Base-by-base conservation (phyloP, 2,113 vertebrate genomes). In the Cryptotis parvus region DNA sequence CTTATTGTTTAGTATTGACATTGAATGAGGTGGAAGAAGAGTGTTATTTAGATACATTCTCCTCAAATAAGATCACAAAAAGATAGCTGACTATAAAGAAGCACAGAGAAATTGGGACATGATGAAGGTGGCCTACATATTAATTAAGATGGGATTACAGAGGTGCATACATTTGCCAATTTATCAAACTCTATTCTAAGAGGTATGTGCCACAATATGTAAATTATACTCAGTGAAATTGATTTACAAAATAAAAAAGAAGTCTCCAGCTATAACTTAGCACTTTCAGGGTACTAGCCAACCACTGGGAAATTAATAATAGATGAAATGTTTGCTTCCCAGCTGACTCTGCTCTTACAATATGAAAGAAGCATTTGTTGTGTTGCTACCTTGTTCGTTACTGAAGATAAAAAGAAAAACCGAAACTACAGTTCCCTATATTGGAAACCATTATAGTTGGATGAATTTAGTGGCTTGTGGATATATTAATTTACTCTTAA, bases 221-320 rank as follows among this genome's bases (percentile, higher is more conserved):
- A 75, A 72, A 76, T 92, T 65, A 83, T 29, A 29, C 49, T 58
- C 9, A 35, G 6, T 61, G 16, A 49, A 78, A 83, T 15, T 41
- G 35, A 78, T 66, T 83, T 83, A 31, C 49, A 84, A 90, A 20
- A 12, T 72, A 43, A 83, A 94, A 68, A 66, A 9, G 43, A 87
- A 16, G n/a, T 14, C 49, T 63, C 52, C 63, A 69, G 65, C 73
- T 78, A 58, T 87, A 83, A 90, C 22, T 66, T 87, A 7, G 33
- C 55, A 66, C 39, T 76, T 55, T 27, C 0, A 63, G 43, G 26
- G 12, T 35, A 65, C 37, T 41, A 45, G 26, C 61, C 29, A 72
- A 49, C 12, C 66, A 65, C 18, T 39, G 61, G 52, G 20, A 27
- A 92, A 39, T 33, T 63, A 20, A 10, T 43, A n/a, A 61, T 22